These are phyloP conservation scores for Archips xylosteana DNA, from an alignment of 2,888 invertebrate genomes.

Conservation along the genomic window DNA sequence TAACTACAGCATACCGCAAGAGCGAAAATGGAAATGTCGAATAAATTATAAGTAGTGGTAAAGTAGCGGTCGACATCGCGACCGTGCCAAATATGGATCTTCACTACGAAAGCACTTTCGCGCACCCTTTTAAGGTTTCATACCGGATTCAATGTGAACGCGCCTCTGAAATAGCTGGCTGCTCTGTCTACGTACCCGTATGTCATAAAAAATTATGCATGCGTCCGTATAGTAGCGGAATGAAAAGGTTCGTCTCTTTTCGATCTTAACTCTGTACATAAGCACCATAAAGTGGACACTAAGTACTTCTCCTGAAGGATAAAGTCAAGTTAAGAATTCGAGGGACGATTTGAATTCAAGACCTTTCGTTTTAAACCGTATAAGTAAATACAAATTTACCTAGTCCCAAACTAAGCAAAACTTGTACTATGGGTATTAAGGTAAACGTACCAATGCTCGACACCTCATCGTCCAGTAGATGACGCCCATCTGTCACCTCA, in stretches of 20 bases:
- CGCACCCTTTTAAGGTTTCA: constrained; percentile 24
- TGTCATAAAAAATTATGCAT: constrained; percentile 15
- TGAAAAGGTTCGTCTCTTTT: no score
- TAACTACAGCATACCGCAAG: not conserved
- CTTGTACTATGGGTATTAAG: no score
- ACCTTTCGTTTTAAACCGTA: no score
- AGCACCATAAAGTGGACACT: not conserved
- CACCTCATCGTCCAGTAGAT: no score
- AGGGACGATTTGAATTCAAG: not conserved
- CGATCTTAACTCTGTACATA: no score
- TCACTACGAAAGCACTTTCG: constrained; percentile 13
- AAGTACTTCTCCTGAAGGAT: not conserved
- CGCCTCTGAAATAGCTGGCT: not conserved
- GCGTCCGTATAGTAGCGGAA: no score
- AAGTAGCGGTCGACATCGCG: not conserved
- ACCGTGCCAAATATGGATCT: constrained; percentile 6
- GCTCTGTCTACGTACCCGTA: not conserved
- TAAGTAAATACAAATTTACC: no score
- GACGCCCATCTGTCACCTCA: no score
- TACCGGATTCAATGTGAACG: constrained; percentile 7
- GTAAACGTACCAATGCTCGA: no score
- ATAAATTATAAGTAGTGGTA: constrained; percentile 1
- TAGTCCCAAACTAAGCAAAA: no score
- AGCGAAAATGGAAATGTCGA: not conserved
- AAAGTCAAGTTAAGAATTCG: no score